Evolutionary conservation across 2,888 invertebrate genomes (phyloP).

Genomic region (Chromoteleia sp.): DNA sequence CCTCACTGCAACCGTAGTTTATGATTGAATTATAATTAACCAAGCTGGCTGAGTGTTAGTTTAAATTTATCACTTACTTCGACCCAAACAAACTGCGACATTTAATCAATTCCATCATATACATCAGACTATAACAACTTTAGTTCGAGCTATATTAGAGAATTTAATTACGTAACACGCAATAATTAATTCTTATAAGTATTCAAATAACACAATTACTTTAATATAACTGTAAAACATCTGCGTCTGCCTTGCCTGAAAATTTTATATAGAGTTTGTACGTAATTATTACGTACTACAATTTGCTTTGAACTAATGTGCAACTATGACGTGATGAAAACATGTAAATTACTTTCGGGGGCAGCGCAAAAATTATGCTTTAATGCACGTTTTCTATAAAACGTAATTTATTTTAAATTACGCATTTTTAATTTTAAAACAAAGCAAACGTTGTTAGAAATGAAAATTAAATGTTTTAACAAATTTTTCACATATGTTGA

Average conservation of each 20-base stretch:
- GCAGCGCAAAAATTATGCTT: too few relatives aligned
- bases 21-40: conserved; percentile 2
- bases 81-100: conserved; percentile 16
- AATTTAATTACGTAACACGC: conserved; percentile 21
- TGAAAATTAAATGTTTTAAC: too few relatives aligned
- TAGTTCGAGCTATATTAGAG: conserved; percentile 7
- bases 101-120: conserved; percentile 32
- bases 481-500: too few relatives aligned
- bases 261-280: not conserved
- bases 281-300: not conserved
- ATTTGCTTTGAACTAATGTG: not conserved
- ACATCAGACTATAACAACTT: conserved; percentile 22
- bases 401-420: too few relatives aligned
- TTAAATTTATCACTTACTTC: conserved; percentile 20
- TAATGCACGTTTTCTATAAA: too few relatives aligned
- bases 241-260: not conserved
- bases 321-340: not conserved
- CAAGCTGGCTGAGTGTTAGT: conserved; percentile 8
- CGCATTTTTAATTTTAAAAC: too few relatives aligned
- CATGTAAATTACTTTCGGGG: not conserved
- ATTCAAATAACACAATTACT: conserved; percentile 1
- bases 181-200: conserved; percentile 26
- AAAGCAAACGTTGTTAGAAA: too few relatives aligned
- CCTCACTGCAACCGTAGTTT: too few relatives aligned
- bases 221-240: not conserved